Evolutionary conservation across 2,113 vertebrate genomes (phyloP).

Genomic region (Syngnathus floridae): DNA sequence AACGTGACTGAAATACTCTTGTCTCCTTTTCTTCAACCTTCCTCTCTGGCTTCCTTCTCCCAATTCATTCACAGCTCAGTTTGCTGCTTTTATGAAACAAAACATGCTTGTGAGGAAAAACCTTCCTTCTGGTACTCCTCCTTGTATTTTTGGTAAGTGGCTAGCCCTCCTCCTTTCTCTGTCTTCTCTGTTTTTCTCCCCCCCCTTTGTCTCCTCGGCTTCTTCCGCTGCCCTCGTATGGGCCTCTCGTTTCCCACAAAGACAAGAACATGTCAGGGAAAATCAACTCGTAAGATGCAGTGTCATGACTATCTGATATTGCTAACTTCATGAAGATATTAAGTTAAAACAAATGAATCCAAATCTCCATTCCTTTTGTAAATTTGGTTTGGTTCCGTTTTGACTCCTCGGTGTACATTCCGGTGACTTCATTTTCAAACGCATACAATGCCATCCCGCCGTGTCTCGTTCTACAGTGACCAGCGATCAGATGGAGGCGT

Average conservation of each 20-base stretch:
- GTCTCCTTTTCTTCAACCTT: slow-evolving; percentile 55
- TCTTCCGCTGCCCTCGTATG: slow-evolving; percentile 18
- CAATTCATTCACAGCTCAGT: slow-evolving; percentile 83
- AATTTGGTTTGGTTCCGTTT: neutral
- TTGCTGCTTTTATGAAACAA: slow-evolving; percentile 99
- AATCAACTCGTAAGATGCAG: neutral
- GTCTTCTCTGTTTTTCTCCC: slow-evolving; percentile 19
- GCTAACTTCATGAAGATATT: no score
- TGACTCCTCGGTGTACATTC: neutral
- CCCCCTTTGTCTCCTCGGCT: slow-evolving; percentile 22
- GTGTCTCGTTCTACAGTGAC: slow-evolving; percentile 52
- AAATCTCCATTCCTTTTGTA: neutral
- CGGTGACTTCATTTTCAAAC: neutral
- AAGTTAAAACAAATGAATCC: no score
- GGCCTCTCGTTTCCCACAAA: neutral
- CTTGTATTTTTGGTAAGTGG: slow-evolving; percentile 97
- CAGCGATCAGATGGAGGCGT: slow-evolving; percentile 77
- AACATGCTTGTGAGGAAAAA: slow-evolving; percentile 98
- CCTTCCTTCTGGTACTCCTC: slow-evolving; percentile 89
- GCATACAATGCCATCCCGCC: no score
- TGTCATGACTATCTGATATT: neutral
- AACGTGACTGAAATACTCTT: slow-evolving; percentile 59
- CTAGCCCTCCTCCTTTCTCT: slow-evolving; percentile 48
- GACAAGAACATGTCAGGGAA: neutral
- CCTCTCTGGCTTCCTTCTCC: slow-evolving; percentile 49